Base-by-base conservation (phyloP, 2,797 vertebrate genomes). In the Rachycentron canadum region DNA sequence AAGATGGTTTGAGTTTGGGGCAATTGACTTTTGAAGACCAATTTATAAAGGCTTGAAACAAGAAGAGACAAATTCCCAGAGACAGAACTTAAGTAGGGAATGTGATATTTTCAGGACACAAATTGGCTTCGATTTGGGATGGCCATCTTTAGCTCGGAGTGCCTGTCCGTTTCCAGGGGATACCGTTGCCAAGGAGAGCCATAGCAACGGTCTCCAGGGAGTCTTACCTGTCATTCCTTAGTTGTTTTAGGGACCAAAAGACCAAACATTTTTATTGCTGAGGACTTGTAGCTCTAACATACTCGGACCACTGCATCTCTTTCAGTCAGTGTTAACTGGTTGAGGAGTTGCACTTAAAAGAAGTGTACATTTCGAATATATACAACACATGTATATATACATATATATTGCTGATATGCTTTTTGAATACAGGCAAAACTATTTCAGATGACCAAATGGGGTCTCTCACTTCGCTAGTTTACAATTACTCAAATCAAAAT, bases 221-320 rank as follows among this genome's bases (percentile, higher is more conserved):
- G 96, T 98, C 96, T 97, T 96, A 96, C 96, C 96, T 96, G 96
- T 98, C 97, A 99, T 99, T 99, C 98, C 98, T 99, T 98, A 97
- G 97, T 97, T 98, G 97, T 97, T 98, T 95, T 99, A 98, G 98
- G 98, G 97, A 99, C 98, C 98, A 99, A 99, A 99, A 96, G 97
- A 99, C 97, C 98, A 98, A 99, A 99, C 97, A 95, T 99, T 99
- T 98, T 97, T 96, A 99, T 96, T 93, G 96, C 96, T 93, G 91
- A 94, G 88, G 96, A 99, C 96, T 97, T 91, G 93, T 98, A 99
- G 97, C 97, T 97, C 97, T 97, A 97, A 96, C 95, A 97, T 97
- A 97, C 92, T 96, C 89, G 96, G 96, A 95, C 94, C 92, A 98
- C 96, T 95, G 96, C 96, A 96, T 96, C 96, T 97, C 96, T 93